Evolutionary conservation across 2,113 vertebrate genomes (phyloP).

Genomic region (Hylia prasina): DNA sequence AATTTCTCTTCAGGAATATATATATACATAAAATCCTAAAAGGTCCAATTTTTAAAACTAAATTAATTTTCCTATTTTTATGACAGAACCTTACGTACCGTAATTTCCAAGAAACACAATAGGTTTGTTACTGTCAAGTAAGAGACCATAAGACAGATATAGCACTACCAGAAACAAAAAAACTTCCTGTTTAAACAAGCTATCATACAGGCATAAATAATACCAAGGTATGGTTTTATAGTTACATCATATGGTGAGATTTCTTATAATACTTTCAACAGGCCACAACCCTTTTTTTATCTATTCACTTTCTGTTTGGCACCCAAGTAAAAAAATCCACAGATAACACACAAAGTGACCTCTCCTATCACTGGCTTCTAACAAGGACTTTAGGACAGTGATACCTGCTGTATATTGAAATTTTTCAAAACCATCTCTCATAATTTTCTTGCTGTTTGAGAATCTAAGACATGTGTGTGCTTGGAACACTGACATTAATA

Average conservation of each 20-base stretch:
- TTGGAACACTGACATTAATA: conserved; percentile 49
- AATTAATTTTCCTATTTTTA: not conserved
- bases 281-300: not conserved
- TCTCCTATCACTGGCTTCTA: not conserved
- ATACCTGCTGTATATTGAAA: not conserved
- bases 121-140: not conserved
- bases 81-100: not conserved
- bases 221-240: not conserved
- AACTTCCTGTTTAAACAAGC: not conserved
- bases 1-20: not conserved
- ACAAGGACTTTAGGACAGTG: not conserved
- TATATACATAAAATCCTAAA: not conserved
- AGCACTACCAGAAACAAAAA: not conserved
- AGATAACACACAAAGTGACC: not conserved
- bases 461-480: conserved; percentile 20
- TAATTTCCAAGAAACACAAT: not conserved
- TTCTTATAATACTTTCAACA: not conserved
- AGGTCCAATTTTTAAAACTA: not conserved
- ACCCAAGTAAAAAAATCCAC: not conserved
- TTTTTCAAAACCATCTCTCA: not conserved
- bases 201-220: not conserved
- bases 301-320: not conserved
- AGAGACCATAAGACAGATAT: not conserved
- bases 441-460: conserved; percentile 10
- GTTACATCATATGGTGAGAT: not conserved